phyloP scores from a whole-genome alignment of 2,888 invertebrate species.

The Ceriagrion tenellum region DNA sequence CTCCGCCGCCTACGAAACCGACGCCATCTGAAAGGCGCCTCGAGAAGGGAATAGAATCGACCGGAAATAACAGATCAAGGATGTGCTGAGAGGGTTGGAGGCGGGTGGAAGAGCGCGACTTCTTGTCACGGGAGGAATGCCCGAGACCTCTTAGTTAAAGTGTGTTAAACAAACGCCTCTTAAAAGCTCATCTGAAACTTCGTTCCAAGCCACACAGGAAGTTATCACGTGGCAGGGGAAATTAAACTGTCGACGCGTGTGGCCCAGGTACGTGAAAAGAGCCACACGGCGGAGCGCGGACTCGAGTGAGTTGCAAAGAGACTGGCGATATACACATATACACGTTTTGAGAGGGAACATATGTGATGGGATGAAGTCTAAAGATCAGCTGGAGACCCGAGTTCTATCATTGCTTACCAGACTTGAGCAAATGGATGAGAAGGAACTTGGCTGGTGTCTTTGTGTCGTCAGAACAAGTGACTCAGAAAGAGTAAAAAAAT shows the following conservation, averaged over 20 bases:
- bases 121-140: background rate
- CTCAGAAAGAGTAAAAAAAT: no score
- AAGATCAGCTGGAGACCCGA: background rate
- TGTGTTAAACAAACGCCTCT: constrained; percentile 51
- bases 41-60: background rate
- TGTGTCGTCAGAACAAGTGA: no score
- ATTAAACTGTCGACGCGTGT: constrained; percentile 55
- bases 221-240: constrained; percentile 24
- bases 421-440: background rate
- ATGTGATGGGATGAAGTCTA: background rate
- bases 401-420: background rate
- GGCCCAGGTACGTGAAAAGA: constrained; percentile 8
- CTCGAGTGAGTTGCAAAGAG: background rate
- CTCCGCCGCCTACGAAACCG: background rate
- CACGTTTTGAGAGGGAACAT: background rate
- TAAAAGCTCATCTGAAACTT: constrained; percentile 17
- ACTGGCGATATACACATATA: background rate
- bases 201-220: constrained; percentile 65
- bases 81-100: background rate
- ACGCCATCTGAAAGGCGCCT: background rate
- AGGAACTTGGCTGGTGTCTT: no score
- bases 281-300: background rate
- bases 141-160: background rate
- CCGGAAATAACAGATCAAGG: constrained; percentile 11
- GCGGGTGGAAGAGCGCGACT: background rate